A percentile compares a stretch with the other conserved stretches of the same genome.
These are phyloP conservation scores for Urophycis tenuis DNA, from an alignment of 2,797 vertebrate species.

Conservation along the genomic window DNA sequence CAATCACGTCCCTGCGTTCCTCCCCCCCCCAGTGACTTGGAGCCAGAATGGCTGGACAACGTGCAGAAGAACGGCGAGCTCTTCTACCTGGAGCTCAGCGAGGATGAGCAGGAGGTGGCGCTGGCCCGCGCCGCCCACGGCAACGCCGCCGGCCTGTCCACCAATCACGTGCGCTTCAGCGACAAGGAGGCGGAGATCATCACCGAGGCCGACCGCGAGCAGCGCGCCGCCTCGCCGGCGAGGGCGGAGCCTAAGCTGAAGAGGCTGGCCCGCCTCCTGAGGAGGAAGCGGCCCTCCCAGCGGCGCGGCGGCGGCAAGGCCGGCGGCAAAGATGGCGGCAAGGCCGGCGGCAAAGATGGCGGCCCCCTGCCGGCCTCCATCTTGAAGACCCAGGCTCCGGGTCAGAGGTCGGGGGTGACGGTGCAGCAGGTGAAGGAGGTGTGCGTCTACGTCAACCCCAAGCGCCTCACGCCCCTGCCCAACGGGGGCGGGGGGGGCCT, in stretches of 20 bases:
- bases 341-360: slow-evolving; percentile 44
- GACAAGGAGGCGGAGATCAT: slow-evolving; percentile 88
- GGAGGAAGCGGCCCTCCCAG: slow-evolving; percentile 71
- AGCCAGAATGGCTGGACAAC: slow-evolving; percentile 91
- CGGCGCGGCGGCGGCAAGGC: slow-evolving; percentile 60
- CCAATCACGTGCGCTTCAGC: slow-evolving; percentile 86
- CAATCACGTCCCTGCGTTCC: slow-evolving; percentile 5
- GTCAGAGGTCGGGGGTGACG: slow-evolving; percentile 64
- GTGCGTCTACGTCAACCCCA: slow-evolving; percentile 86
- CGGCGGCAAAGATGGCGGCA: slow-evolving; percentile 39
- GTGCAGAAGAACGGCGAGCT: slow-evolving; percentile 93
- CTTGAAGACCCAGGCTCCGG: slow-evolving; percentile 75
- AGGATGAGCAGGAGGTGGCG: slow-evolving; percentile 81
- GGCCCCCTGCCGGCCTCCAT: slow-evolving; percentile 77
- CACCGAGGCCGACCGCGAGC: slow-evolving; percentile 71
- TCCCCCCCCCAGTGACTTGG: slow-evolving; percentile 79
- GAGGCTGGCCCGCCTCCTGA: slow-evolving; percentile 79
- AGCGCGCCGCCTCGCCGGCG: slow-evolving; percentile 39
- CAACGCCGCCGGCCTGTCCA: slow-evolving; percentile 65
- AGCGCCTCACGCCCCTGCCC: slow-evolving; percentile 61
- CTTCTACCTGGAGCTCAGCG: slow-evolving; percentile 93
- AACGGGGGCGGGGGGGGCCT: slow-evolving; percentile 63
- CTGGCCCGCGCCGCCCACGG: slow-evolving; percentile 57
- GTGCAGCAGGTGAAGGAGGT: slow-evolving; percentile 83
- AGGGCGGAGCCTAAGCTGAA: slow-evolving; percentile 76